Evolutionary conservation across 2,888 invertebrate species (phyloP), one percentile per base, ranked within the genome.

Genomic region (Pristionchus exspectatus): DNA sequence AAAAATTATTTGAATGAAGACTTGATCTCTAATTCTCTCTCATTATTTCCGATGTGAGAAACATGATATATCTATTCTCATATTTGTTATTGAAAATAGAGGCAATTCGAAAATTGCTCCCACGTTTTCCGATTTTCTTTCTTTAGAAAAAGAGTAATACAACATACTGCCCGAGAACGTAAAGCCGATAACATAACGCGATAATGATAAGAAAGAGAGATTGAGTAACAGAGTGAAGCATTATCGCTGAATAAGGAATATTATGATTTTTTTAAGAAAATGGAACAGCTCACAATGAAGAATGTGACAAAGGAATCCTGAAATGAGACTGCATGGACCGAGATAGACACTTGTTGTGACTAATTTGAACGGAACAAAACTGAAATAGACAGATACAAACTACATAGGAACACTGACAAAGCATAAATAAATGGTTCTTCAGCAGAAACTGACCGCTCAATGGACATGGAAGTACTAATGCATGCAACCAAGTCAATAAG

Each of bases 161-260:
- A 24, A 69, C 74, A 10, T 4, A 81, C 77, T n/a, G 44, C 50
- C 77, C 77, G 16, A 81, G 24, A n/a, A 81, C 77, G 50, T 81
- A 81, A 10, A 50, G n/a, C n/a, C 77, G 77, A 81, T 81, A 81
- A 50, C 77, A 81, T 5, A 81, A 50, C 2, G 77, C 77, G 18
- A 81, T 27, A 5, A 81, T n/a, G 50, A 81, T 44, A 10, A 81
- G 77, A 50, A 50, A 81, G 44, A 81, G 50, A 7, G 77, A 81
- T 7, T 81, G 77, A 1, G 50, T 27, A 9, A 50, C 50, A 2
- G 77, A 50, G 30, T 50, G 50, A 10, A 50, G 44, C 77, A 50
- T 50, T 50, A 74, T 44, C 18, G 21, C 74, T 74, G 74, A 27
- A 69, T 12, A 7, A 30, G 14, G 30, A 27, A 16, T 1, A 30